These are phyloP conservation scores for Enteromius mattozi DNA, from an alignment of 2,797 vertebrate genomes.

Conservation along the genomic window DNA sequence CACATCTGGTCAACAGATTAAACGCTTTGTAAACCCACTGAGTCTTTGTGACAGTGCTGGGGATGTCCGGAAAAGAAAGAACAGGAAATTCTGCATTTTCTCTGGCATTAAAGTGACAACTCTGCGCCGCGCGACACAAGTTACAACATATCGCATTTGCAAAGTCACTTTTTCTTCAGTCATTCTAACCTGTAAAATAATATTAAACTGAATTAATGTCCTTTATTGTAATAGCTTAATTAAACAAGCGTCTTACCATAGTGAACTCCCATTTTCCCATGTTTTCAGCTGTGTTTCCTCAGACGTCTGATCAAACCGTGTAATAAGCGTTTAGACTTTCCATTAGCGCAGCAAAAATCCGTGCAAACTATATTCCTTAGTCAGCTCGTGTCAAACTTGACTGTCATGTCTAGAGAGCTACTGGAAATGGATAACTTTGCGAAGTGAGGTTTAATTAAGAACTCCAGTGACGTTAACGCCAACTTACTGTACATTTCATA, in stretches of 20 bases:
- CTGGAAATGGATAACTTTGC: not conserved
- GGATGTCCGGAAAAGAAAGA: not conserved
- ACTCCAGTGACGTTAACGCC: not conserved
- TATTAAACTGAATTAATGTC: not conserved
- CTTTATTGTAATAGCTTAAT: not conserved
- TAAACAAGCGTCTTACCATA: slow-evolving; percentile 44
- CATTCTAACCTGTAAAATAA: not conserved
- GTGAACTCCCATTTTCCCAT: slow-evolving; percentile 60
- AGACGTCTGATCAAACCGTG: not conserved
- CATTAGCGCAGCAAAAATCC: not conserved
- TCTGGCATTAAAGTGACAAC: too few species aligned
- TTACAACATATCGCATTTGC: not conserved
- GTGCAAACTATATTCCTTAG: not conserved
- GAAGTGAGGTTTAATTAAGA: not conserved
- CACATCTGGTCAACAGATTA: not conserved
- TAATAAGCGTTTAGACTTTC: not conserved
- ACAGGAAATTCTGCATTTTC: slow-evolving; percentile 3
- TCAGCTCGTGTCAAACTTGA: slow-evolving; percentile 7
- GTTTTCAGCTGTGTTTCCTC: not conserved
- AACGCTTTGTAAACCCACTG: not conserved
- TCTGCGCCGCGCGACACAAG: not conserved
- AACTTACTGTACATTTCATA: slow-evolving; percentile 4
- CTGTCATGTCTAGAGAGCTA: not conserved
- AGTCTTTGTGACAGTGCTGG: not conserved
- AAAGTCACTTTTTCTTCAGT: not conserved